A percentile compares a stretch with the other conserved stretches of the same genome.
Conservation (phyloP, 2,797 vertebrate genomes). For the Tauraco hartlaubi region DNA sequence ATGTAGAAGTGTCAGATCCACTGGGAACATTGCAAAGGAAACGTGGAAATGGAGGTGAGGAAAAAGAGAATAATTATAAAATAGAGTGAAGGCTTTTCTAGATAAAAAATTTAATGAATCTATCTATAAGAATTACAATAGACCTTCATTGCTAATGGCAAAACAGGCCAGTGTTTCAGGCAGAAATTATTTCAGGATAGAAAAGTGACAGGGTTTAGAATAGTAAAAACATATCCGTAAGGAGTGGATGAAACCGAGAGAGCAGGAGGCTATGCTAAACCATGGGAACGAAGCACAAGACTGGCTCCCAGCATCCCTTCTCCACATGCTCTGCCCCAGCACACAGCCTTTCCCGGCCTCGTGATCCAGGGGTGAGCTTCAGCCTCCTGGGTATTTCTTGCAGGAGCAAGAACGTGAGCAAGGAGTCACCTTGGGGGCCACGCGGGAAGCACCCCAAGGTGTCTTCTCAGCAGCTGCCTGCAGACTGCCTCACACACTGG, state of each 20-base stretch:
- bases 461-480: background rate
- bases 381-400: background rate
- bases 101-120: background rate
- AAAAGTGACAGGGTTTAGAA: constrained; percentile 12
- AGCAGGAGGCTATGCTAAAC: background rate
- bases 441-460: background rate
- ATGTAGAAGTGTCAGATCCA: background rate
- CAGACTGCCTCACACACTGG: background rate
- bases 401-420: background rate
- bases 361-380: background rate
- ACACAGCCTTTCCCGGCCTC: background rate
- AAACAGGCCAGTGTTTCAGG: background rate
- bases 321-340: background rate
- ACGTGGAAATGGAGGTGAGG: background rate
- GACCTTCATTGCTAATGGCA: background rate
- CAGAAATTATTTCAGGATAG: constrained; percentile 43
- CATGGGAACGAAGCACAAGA: background rate
- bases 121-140: background rate
- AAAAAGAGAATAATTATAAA: constrained; percentile 27
- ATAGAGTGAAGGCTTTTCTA: background rate
- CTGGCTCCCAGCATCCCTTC: background rate
- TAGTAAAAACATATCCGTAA: background rate
- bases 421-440: background rate
- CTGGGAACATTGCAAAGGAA: background rate
- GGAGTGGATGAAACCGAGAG: background rate